These are phyloP conservation scores for Apamea epomidion DNA, from an alignment of 2,888 invertebrate species.

Conservation along the genomic window DNA sequence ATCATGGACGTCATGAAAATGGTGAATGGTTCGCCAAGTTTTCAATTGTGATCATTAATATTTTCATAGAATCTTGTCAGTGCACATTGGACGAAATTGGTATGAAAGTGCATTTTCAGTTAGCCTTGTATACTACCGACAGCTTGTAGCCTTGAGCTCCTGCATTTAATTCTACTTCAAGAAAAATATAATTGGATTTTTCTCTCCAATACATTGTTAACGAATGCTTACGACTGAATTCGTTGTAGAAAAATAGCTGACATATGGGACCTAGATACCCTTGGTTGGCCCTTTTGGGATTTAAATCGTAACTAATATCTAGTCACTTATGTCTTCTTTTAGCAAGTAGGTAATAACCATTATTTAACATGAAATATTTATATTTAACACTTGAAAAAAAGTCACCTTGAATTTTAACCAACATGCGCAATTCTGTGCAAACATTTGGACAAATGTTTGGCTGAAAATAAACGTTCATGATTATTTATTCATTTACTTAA, in stretches of 20 bases:
- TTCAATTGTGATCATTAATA: not conserved
- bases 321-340: not conserved
- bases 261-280: not conserved
- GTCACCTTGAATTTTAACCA: conserved; percentile 58
- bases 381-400: conserved; percentile 13
- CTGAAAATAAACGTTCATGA: conserved; percentile 45
- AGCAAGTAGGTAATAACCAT: not conserved
- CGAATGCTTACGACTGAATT: not conserved
- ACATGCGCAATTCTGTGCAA: conserved; percentile 60
- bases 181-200: conserved; percentile 1
- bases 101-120: conserved; percentile 6
- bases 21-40: not conserved
- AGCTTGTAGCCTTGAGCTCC: not conserved
- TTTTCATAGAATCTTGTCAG: not conserved
- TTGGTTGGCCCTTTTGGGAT: not conserved
- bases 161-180: conserved; percentile 18
- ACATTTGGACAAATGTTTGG: conserved; percentile 63
- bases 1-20: not conserved
- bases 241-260: not conserved
- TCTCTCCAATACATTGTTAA: not conserved
- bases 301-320: not conserved
- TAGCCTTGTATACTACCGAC: not conserved
- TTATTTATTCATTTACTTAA: conserved; percentile 39
- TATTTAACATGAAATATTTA: not conserved
- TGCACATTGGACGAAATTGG: too few relatives aligned